Conservation (phyloP, 2,113 vertebrate genomes). For the Clupea harengus region DNA sequence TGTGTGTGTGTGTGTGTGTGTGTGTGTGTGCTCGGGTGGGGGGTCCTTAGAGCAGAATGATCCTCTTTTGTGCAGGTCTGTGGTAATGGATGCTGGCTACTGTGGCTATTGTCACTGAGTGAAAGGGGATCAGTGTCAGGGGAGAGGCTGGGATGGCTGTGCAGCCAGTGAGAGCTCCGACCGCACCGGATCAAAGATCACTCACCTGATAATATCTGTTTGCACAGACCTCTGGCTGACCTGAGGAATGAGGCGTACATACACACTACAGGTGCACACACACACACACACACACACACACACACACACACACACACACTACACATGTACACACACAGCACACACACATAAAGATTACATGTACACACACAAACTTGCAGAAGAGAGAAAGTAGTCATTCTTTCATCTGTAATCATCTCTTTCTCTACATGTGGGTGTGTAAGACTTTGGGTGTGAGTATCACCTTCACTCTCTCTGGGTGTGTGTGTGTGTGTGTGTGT, state of each 20-base stretch:
- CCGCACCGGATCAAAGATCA: conserved; percentile 23
- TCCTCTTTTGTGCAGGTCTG: not conserved
- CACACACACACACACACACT: not conserved
- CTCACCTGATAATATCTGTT: conserved; percentile 30
- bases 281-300: not conserved
- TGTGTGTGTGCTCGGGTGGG: not conserved
- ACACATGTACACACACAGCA: too few relatives aligned
- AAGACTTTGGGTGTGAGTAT: too few relatives aligned
- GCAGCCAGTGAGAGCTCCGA: not conserved
- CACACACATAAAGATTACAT: too few relatives aligned
- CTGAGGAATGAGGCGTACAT: not conserved
- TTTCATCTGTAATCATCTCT: too few relatives aligned
- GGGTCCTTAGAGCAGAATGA: not conserved
- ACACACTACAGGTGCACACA: not conserved
- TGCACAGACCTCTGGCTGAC: conserved; percentile 30
- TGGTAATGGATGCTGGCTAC: not conserved
- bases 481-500: too few relatives aligned
- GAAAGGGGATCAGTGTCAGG: not conserved
- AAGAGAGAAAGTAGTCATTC: not conserved
- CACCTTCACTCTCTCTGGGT: too few relatives aligned
- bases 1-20: not conserved
- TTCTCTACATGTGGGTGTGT: too few relatives aligned
- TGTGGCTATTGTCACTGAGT: not conserved
- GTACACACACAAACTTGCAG: conserved; percentile 5
- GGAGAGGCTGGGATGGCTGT: not conserved